Conservation (phyloP, 2,888 invertebrate genomes). For the Lymantria monacha region DNA sequence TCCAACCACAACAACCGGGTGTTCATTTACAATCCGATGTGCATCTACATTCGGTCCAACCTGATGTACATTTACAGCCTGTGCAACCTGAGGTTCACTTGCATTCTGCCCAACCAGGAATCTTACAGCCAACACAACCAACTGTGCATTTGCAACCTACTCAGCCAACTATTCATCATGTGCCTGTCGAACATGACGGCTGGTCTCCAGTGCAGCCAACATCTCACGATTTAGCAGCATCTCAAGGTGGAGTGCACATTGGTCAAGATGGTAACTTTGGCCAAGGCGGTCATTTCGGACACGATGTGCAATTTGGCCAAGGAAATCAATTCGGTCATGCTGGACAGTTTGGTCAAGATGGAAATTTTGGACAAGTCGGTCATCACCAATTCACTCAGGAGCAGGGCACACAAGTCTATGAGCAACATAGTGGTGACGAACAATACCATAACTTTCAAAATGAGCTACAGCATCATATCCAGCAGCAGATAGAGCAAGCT, state of each 20-base stretch:
- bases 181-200: constrained; percentile 61
- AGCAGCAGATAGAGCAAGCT: constrained; percentile 67
- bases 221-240: constrained; percentile 42
- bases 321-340: constrained; percentile 5
- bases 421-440: constrained; percentile 59
- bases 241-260: constrained; percentile 42
- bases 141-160: constrained; percentile 32
- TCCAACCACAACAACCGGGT: constrained; percentile 27
- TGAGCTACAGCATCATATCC: constrained; percentile 66
- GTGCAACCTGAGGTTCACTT: constrained; percentile 27
- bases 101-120: constrained; percentile 36
- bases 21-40: constrained; percentile 30
- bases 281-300: constrained; percentile 18
- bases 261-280: constrained; percentile 26
- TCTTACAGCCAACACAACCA: constrained; percentile 21
- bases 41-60: constrained; percentile 20
- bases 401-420: constrained; percentile 66
- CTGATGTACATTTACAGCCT: constrained; percentile 22
- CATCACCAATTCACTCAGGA: constrained; percentile 62
- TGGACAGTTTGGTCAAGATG: constrained; percentile 13
- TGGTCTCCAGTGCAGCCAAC: constrained; percentile 70
- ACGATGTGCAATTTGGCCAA: constrained; percentile 12
- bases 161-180: constrained; percentile 42
- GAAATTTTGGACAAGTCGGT: constrained; percentile 33
- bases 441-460: constrained; percentile 62